Evolutionary conservation across 2,888 invertebrate genomes (phyloP).

Genomic region (Phalera bucephala): DNA sequence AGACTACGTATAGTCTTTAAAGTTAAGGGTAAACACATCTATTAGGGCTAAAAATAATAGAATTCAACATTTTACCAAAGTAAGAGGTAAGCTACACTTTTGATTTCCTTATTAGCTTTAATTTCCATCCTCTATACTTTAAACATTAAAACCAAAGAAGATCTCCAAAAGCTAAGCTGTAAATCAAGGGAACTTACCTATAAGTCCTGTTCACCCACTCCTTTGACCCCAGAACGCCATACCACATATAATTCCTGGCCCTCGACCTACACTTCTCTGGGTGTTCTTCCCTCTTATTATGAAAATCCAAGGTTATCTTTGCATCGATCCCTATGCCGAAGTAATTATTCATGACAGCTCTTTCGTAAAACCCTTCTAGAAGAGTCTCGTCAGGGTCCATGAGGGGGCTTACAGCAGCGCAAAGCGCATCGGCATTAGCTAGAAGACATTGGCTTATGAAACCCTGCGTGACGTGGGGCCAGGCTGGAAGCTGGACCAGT

Average conservation of each 20-base stretch:
- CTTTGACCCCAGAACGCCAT: constrained; percentile 91
- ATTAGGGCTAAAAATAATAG: no score
- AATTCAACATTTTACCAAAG: no score
- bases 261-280: constrained; percentile 97
- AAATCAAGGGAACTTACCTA: constrained; percentile 73
- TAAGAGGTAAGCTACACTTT: no score
- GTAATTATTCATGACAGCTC: constrained; percentile 99
- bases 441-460: constrained; percentile 97
- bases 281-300: constrained; percentile 97
- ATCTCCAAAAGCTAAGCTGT: no score
- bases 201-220: constrained; percentile 95
- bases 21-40: no score
- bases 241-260: constrained; percentile 98
- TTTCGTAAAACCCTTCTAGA: constrained; percentile 94
- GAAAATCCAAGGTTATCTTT: constrained; percentile 98
- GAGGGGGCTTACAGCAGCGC: constrained; percentile 97
- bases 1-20: no score
- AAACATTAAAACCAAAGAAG: no score
- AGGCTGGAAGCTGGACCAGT: constrained; percentile 91
- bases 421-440: constrained; percentile 97
- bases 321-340: constrained; percentile 99
- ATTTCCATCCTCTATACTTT: no score
- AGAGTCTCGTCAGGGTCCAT: constrained; percentile 96
- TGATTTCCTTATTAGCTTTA: no score
- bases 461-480: constrained; percentile 92